Conservation (phyloP, 2,888 invertebrate genomes). For the Lepidochrysops patricia region DNA sequence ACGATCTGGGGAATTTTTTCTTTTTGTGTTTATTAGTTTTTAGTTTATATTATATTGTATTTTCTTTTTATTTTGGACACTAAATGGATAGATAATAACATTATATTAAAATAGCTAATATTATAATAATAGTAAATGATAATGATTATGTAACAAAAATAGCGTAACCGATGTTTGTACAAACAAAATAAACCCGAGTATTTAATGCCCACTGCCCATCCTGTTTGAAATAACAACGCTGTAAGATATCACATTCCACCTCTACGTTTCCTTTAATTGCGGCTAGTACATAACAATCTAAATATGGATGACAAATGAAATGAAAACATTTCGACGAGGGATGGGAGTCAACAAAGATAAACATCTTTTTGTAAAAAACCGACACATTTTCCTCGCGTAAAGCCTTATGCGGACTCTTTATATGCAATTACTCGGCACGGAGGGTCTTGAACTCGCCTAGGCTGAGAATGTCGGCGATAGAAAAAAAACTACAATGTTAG, state of each 20-base stretch:
- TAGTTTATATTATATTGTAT: too few species aligned
- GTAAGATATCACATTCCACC: background rate
- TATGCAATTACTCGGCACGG: constrained; percentile 27
- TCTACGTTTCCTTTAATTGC: background rate
- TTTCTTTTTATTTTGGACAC: too few species aligned
- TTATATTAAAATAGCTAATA: background rate
- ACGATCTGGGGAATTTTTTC: too few species aligned
- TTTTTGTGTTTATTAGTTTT: too few species aligned
- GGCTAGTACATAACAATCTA: background rate
- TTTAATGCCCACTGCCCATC: background rate
- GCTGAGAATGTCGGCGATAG: constrained; percentile 63
- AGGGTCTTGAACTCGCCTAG: constrained; percentile 37
- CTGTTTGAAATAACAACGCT: background rate
- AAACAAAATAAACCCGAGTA: background rate
- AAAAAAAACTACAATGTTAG: constrained; percentile 68
- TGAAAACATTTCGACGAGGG: background rate
- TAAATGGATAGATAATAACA: too few species aligned
- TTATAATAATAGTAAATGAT: background rate
- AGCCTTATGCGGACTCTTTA: constrained; percentile 23
- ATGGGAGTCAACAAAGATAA: background rate
- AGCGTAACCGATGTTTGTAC: background rate
- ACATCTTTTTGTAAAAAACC: background rate
- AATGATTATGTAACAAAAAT: background rate
- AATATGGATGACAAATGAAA: constrained; percentile 4
- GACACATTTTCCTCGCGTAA: constrained; percentile 5